A percentile compares a stretch with the other conserved stretches of the same genome.
phyloP scores from a whole-genome alignment of 1,140 invertebrate species.

The Leptoteleia sp. region DNA sequence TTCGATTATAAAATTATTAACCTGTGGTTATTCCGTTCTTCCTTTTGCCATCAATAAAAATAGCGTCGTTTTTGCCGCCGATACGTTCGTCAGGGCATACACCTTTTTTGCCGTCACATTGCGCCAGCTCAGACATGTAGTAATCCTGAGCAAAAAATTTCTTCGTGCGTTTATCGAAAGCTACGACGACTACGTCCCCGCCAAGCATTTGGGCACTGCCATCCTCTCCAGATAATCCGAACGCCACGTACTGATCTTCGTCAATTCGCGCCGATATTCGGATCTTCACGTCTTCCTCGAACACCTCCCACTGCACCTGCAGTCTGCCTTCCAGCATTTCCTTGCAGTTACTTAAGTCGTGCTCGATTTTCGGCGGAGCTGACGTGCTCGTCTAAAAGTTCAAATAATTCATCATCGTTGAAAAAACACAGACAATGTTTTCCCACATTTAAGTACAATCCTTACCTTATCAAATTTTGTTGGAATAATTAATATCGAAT shows the following conservation, averaged over 20 bases:
- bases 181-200: slow-evolving; percentile 91
- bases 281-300: slow-evolving; percentile 88
- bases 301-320: slow-evolving; percentile 90
- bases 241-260: slow-evolving; percentile 93
- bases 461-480: too few species aligned
- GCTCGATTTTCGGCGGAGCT: slow-evolving; percentile 82
- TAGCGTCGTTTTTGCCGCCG: slow-evolving; percentile 90
- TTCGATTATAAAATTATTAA: too few species aligned
- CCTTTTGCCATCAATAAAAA: slow-evolving; percentile 87
- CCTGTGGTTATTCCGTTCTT: slow-evolving; percentile 90
- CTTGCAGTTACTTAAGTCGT: slow-evolving; percentile 86
- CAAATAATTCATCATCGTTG: too few species aligned
- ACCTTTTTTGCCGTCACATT: slow-evolving; percentile 90
- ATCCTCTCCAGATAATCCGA: slow-evolving; percentile 90
- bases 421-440: too few species aligned
- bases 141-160: slow-evolving; percentile 91
- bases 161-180: slow-evolving; percentile 86
- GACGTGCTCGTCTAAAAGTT: slow-evolving; percentile 88
- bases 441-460: too few species aligned
- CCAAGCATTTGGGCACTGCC: slow-evolving; percentile 88
- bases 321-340: slow-evolving; percentile 89
- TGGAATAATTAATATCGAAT: too few species aligned
- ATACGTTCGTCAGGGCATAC: slow-evolving; percentile 92
- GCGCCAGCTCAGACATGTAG: slow-evolving; percentile 90
- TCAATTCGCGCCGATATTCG: slow-evolving; percentile 88